Base-by-base conservation (phyloP, 2,888 invertebrate genomes). In the Helobdella robusta region DNA sequence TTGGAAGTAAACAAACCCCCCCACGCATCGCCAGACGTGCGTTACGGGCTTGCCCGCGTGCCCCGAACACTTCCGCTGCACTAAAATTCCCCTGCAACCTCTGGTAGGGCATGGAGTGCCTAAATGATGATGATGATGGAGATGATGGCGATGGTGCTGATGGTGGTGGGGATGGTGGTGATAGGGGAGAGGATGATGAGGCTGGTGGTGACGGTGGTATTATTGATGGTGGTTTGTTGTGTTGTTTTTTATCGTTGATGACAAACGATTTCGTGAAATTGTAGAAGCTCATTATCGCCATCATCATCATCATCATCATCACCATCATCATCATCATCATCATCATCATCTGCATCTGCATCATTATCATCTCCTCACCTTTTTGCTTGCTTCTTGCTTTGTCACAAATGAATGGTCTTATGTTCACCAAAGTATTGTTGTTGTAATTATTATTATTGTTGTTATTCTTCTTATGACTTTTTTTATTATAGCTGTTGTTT, bases 31-130 rank as follows among this genome's bases (percentile, higher is more conserved):
- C 66, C 66, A 66, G 34, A 66, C 48, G 50, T 66, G 66, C 8
- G 66, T 66, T 15, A 66, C 66, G n/a, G 66, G 66, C 35, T 66
- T 66, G 23, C 64, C 64, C 1, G 54, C 48, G 64, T 66, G 66
- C 20, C 66, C 66, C 3, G 56, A 56, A 36, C 64, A 66, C 50
- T 59, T 66, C 11, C 54, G 25, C 44, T 66, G 66, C 28, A 66
- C 56, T 25, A 66, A 48, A 23, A 50, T 28, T 8, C 66, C 66
- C 2, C 36, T 36, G 36, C 66, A 66, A 18, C 59, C 61, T 28
- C 44, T 62, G 11, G 61, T 66, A 11, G 66, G 64, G 28, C 66
- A 66, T n/a, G 28, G 59, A 18, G 11, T 44, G 8, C 52, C 63
- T 63, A 20, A 8, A 25, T n/a, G 1, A 25, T 18, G 28, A 20